A percentile compares a stretch with the other conserved stretches of the same genome.
Evolutionary conservation across 2,113 vertebrate genomes (phyloP).

Genomic region (Cromileptes altivelis): DNA sequence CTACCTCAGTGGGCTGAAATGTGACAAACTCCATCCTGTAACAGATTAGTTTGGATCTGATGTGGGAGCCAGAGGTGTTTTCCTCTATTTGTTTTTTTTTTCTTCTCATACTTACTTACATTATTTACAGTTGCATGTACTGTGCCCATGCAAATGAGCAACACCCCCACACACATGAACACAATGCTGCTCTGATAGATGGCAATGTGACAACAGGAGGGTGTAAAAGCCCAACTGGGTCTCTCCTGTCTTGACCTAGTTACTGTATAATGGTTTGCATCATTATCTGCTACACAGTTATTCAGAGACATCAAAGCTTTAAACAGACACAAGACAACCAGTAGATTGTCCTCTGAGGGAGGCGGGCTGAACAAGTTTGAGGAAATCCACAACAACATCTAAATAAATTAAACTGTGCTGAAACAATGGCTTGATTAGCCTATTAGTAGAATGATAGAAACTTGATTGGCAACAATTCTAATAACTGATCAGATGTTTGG

Average conservation of each 20-base stretch:
- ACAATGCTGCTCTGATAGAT: neutral
- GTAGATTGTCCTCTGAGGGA: neutral
- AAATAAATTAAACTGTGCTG: neutral
- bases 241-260: slow-evolving; percentile 51
- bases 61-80: neutral
- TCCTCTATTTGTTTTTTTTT: slow-evolving; percentile 1
- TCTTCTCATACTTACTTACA: neutral
- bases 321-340: slow-evolving; percentile 24
- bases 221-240: slow-evolving; percentile 1
- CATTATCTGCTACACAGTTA: slow-evolving; percentile 49
- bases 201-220: slow-evolving; percentile 23
- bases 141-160: neutral
- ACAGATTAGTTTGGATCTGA: slow-evolving; percentile 11
- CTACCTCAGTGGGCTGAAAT: slow-evolving; percentile 21
- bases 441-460: neutral
- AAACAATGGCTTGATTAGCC: neutral
- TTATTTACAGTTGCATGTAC: neutral
- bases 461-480: neutral
- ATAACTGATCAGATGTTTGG: neutral
- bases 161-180: neutral
- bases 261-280: slow-evolving; percentile 51
- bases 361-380: slow-evolving; percentile 6
- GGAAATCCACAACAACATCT: slow-evolving; percentile 19
- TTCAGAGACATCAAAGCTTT: slow-evolving; percentile 63
- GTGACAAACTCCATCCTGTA: slow-evolving; percentile 28